Base-by-base conservation (phyloP, 2,888 invertebrate genomes). In the Microctonus hyperodae region DNA sequence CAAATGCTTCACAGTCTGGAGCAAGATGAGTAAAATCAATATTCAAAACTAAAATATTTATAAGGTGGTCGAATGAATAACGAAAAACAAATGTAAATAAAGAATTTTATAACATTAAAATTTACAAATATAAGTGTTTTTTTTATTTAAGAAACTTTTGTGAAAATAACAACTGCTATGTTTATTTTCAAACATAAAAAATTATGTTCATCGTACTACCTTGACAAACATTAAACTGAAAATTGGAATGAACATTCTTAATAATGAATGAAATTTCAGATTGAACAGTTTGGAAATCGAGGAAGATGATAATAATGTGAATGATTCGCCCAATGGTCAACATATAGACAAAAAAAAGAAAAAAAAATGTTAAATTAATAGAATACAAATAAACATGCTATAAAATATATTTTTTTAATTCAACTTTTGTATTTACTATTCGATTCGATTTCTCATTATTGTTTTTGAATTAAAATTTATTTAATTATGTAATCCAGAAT, bases 1-100 rank as follows among this genome's bases (percentile, higher is more conserved):
- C 89, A 90, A 81, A 90, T 90, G 89, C 83, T 88, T 67, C 89
- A 89, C 62, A 89, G 87, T 69, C 82, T 90, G 62, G 90, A 90
- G 75, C 89, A 89, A 74, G 89, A 89, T 70, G 82, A 84, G 82
- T 84, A 79, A 79, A 79, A 71, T 67, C 44, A 69, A 53, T 16
- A 33, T 16, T 16, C 35, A 16, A 62, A 51, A 16, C 16, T 40
- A 56, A 59, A 33, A 62, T 31, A 31, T 60, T 9, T n/a, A 51
- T 37, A 62, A 66, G 51, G 58, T 56, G 11, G 10, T 13, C 2
- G 3, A 31, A 31, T 55, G 20, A 55, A 31, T 20, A 53, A 28
- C 5, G 33, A 55, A 5, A 28, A 28, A 28, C 3, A 28, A 28
- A 28, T 5, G 3, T 3, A 5, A 28, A 5, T 7, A 28, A 10